Evolutionary conservation across 2,113 vertebrate genomes (phyloP), one percentile per base, ranked within the genome.

Genomic region (Cinclus mexicanus): DNA sequence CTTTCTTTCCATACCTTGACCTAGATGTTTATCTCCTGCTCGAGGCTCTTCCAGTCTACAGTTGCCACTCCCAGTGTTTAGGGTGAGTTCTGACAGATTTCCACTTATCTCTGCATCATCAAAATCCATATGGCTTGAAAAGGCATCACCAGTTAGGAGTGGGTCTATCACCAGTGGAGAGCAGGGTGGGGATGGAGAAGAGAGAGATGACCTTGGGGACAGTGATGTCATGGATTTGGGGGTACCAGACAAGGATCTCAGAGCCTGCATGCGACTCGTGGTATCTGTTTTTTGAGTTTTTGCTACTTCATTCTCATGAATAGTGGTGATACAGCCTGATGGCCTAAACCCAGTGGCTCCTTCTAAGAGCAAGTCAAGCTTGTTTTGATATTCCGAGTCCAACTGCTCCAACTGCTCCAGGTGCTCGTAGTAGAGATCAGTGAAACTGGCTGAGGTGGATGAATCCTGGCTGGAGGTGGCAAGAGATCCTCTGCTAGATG

Each of bases 121-220:
- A 97, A 97, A 97, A 87, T 98, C 93, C 93, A 97, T 94, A 64
- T 98, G 97, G 83, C 96, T 98, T 50, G 98, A 82, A 64, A 99
- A 99, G 23, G 98, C 95, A 67, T 99, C 99, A 21, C 98, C 98
- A 20, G 98, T 84, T 91, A 99, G 95, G 79, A 99, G 99, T 22
- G 94, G 96, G 72, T 99, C 99, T 4, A 98, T 94, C 59, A 98
- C 98, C 63, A 99, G 98, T 0, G 99, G 99, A 13, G 99, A 99
- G 96, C 99, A 99, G 26, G 99, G 99, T 5, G 99, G 99, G 7
- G 99, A 99, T 0, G 99, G 98, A 28, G 99, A 99, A 63, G 99
- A 99, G 15, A 99, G 98, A 7, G 99, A 99, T 18, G 99, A 99
- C 44, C 99, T 98, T 1, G 99, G 99, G 3, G 99, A 99, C 12